Evolutionary conservation across 2,888 invertebrate species (phyloP), one percentile per base, ranked within the genome.

Genomic region (Caenorhabditis japonica): DNA sequence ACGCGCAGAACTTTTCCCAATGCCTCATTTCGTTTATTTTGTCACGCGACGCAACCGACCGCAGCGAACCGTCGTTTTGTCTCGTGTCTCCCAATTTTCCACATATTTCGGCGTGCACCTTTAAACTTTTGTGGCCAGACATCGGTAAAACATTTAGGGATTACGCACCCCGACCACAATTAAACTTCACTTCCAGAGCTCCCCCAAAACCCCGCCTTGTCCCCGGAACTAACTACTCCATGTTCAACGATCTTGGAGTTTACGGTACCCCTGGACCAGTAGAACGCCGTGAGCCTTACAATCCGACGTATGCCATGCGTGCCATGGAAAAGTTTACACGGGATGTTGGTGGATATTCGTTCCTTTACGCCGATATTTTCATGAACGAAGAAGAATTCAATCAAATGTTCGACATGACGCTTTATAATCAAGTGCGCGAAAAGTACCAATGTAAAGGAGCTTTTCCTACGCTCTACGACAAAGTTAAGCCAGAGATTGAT

Each of bases 171-270:
- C n/a, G n/a, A n/a, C n/a, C n/a, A n/a, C n/a, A n/a, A n/a, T n/a
- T n/a, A n/a, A n/a, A n/a, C n/a, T n/a, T n/a, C n/a, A n/a, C n/a
- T 38, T 72, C 36, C 51, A 83, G 90, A 76, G 87, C 90, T 33
- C 92, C 92, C 0, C 86, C 89, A 21, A 71, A 87, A 0, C 90
- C 91, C 62, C 91, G 92, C 82, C 82, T 92, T 49, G 91, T 92
- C 0, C 91, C 92, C 0, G 91, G 91, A 1, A 91, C 92, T 0
- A 90, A 91, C 83, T 92, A 91, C 88, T 87, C 87, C 17, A 92
- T 92, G 91, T 92, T 91, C 83, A 92, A 92, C 82, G 92, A 92
- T 87, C 88, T 92, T 52, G 92, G 92, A 0, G 91, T 92, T 13
- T 92, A 92, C 76, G 92, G 92, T 0, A 92, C 92, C 0, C 92